phyloP scores from a whole-genome alignment of 2,113 vertebrate genomes.

The Motacilla alba region DNA sequence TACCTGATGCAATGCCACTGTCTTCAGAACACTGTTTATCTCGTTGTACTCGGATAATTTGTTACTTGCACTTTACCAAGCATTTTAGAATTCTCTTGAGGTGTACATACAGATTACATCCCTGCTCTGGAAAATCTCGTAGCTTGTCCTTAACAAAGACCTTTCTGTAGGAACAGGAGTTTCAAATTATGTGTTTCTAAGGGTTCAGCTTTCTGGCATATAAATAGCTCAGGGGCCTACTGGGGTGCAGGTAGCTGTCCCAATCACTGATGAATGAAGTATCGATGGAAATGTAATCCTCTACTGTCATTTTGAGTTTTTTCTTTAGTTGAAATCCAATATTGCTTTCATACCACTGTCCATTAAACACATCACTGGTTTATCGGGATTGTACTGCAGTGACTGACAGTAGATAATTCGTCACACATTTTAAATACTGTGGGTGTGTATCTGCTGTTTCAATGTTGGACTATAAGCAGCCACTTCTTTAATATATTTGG shows the following conservation, averaged over 20 bases:
- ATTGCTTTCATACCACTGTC: neutral
- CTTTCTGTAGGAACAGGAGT: neutral
- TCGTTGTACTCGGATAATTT: neutral
- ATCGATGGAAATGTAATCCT: neutral
- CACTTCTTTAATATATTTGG: neutral
- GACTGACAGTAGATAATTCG: neutral
- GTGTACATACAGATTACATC: neutral
- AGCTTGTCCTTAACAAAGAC: neutral
- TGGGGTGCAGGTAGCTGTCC: neutral
- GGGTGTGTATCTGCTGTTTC: neutral
- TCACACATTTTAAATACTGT: neutral
- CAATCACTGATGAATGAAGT: neutral
- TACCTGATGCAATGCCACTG: neutral
- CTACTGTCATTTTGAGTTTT: neutral
- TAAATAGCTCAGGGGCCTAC: neutral
- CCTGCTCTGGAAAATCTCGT: neutral
- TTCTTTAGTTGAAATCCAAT: neutral
- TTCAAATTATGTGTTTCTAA: neutral
- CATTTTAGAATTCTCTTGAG: neutral
- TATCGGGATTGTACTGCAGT: neutral
- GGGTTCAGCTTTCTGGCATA: neutral
- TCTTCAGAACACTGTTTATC: neutral
- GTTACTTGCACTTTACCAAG: neutral
- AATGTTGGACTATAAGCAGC: neutral
- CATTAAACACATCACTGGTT: neutral